Conservation (phyloP, 2,888 invertebrate species). For the Quadriops clusia region DNA sequence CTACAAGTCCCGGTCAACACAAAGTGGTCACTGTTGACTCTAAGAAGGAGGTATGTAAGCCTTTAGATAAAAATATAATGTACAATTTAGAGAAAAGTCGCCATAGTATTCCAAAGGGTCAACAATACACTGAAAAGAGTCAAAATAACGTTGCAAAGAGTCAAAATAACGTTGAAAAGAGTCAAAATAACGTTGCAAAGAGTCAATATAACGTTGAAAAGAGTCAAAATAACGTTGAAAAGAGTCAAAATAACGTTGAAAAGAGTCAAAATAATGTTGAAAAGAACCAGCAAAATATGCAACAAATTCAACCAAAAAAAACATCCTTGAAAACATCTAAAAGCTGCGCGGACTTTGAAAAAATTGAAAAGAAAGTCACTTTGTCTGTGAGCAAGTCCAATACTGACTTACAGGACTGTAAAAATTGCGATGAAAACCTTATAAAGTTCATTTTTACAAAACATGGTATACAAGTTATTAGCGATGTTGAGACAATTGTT, state of each 20-base stretch:
- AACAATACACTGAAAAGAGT: slow-evolving; percentile 8
- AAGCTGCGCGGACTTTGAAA: slow-evolving; percentile 31
- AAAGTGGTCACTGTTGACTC: slow-evolving; percentile 22
- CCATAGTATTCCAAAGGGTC: slow-evolving; percentile 14
- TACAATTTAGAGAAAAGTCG: too few relatives aligned
- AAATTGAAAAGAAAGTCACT: slow-evolving; percentile 15
- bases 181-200: too few relatives aligned
- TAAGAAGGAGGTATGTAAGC: slow-evolving; percentile 26
- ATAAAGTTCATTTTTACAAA: slow-evolving; percentile 64
- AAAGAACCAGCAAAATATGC: slow-evolving; percentile 20
- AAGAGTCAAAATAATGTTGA: slow-evolving; percentile 3
- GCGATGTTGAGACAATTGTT: slow-evolving; percentile 65
- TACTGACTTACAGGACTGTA: slow-evolving; percentile 40
- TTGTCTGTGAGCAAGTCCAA: slow-evolving; percentile 23
- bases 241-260: too few relatives aligned
- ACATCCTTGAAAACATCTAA: slow-evolving; percentile 30
- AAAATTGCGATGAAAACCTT: slow-evolving; percentile 37
- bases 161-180: too few relatives aligned
- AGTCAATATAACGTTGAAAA: too few relatives aligned
- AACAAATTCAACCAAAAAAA: slow-evolving; percentile 34
- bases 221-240: too few relatives aligned
- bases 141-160: too few relatives aligned
- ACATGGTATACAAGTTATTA: slow-evolving; percentile 68
- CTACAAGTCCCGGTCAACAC: slow-evolving; percentile 38
- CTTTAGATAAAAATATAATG: too few relatives aligned